These are phyloP conservation scores for Galerucella calmariensis DNA, from an alignment of 2,888 invertebrate genomes.

Conservation along the genomic window DNA sequence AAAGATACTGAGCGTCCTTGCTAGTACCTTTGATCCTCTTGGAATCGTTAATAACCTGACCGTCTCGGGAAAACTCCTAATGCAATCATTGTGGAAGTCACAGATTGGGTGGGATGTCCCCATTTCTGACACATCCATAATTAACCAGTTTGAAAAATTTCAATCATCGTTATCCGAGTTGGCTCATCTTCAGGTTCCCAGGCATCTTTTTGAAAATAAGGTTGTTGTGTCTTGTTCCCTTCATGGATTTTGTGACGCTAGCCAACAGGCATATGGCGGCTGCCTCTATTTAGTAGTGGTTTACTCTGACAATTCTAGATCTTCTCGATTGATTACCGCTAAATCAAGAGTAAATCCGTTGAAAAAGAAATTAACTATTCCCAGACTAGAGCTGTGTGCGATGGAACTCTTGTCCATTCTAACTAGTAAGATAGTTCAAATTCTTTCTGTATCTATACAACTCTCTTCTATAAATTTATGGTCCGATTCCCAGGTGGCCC, in stretches of 20 bases:
- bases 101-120: not conserved
- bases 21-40: not conserved
- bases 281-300: not conserved
- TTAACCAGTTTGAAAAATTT: not conserved
- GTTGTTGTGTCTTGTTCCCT: not conserved
- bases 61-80: not conserved
- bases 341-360: slow-evolving; percentile 2
- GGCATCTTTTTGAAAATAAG: not conserved
- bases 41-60: not conserved
- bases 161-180: not conserved
- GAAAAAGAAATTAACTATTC: not conserved
- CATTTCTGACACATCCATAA: not conserved
- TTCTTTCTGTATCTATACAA: too few relatives aligned
- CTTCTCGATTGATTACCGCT: not conserved
- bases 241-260: not conserved
- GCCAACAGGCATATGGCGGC: not conserved
- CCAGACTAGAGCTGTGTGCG: not conserved
- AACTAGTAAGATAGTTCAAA: too few relatives aligned
- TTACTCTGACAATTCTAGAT: not conserved
- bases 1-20: not conserved
- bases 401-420: not conserved
- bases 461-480: too few relatives aligned
- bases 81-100: not conserved
- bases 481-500: too few relatives aligned
- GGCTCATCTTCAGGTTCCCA: not conserved